Conservation (phyloP, 2,888 invertebrate species). For the Pyrrhosoma nymphula region DNA sequence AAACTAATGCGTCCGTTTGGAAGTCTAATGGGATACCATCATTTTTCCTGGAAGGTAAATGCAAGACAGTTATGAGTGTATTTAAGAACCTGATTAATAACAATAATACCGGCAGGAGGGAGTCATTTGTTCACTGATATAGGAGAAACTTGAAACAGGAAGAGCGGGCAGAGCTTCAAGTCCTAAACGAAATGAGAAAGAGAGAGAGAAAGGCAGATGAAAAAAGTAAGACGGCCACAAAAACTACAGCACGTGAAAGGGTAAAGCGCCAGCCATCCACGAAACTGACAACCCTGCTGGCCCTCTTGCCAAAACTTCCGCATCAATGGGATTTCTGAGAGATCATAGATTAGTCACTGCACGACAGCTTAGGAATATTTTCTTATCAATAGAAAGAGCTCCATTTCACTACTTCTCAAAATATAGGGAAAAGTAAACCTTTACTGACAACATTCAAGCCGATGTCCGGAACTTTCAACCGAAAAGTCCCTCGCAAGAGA, state of each 20-base stretch:
- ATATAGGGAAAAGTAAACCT: no score
- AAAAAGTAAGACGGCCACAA: background rate
- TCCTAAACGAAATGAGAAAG: background rate
- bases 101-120: background rate
- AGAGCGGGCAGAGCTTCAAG: background rate
- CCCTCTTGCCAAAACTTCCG: no score
- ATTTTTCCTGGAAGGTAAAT: constrained; percentile 15
- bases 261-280: background rate
- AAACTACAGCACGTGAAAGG: background rate
- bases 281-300: no score
- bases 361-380: no score
- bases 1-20: constrained; percentile 34
- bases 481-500: no score
- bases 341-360: no score
- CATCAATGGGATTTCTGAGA: no score
- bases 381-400: no score
- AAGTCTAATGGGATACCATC: constrained; percentile 24
- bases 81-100: constrained; percentile 52
- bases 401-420: no score
- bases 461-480: no score
- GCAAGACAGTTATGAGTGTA: constrained; percentile 5
- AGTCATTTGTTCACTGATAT: background rate
- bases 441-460: no score
- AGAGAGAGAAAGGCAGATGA: no score
- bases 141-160: background rate